phyloP scores from a whole-genome alignment of 2,888 invertebrate genomes.

The Drosophila demipolita region DNA sequence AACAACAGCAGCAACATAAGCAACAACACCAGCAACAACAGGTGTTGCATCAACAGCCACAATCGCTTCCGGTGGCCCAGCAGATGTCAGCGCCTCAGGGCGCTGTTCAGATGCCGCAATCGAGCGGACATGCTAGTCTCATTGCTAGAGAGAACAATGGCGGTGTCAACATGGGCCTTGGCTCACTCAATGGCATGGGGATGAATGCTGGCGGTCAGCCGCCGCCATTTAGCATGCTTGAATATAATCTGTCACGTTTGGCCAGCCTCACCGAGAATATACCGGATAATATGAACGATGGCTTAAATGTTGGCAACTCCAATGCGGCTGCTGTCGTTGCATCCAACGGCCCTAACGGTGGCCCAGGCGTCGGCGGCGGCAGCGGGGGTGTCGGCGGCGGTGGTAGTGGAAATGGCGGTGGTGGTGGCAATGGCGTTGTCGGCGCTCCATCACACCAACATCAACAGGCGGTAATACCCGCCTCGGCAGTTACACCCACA shows the following conservation, averaged over 20 bases:
- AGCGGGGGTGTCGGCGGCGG: background rate
- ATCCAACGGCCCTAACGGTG: constrained; percentile 31
- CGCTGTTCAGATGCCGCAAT: constrained; percentile 56
- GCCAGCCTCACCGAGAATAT: constrained; percentile 91
- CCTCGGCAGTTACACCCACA: constrained; percentile 86
- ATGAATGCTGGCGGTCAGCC: constrained; percentile 81
- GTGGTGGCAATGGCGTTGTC: background rate
- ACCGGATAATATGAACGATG: constrained; percentile 85
- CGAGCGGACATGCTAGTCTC: constrained; percentile 59
- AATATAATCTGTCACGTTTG: constrained; percentile 93
- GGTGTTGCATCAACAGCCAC: constrained; percentile 42
- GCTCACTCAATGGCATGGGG: constrained; percentile 66
- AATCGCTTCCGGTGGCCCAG: constrained; percentile 44
- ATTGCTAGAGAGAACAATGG: constrained; percentile 49
- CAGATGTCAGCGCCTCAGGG: constrained; percentile 56
- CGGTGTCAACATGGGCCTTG: constrained; percentile 63
- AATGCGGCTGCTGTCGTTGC: constrained; percentile 39
- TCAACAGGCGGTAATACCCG: constrained; percentile 74
- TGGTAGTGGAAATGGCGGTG: background rate
- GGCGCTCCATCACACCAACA: constrained; percentile 51
- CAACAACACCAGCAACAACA: constrained; percentile 30
- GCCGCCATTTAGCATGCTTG: constrained; percentile 90
- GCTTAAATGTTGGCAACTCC: constrained; percentile 72
- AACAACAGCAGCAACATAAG: constrained; percentile 54
- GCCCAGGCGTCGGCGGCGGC: background rate